Evolutionary conservation across 2,113 vertebrate species (phyloP).

Genomic region (Physeter macrocephalus): DNA sequence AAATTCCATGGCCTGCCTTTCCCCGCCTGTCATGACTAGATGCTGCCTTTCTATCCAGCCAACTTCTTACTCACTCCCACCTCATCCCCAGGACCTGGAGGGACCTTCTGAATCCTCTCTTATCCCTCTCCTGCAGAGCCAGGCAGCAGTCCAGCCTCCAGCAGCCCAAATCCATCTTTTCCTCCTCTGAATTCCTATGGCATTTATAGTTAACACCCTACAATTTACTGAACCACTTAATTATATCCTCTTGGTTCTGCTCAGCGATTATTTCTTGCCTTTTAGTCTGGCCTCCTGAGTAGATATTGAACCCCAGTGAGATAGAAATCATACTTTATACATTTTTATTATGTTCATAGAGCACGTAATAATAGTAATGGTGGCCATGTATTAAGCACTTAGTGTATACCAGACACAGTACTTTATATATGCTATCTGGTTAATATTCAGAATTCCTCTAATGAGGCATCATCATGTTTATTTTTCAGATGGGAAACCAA

Average conservation of each 20-base stretch:
- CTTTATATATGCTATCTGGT: background rate
- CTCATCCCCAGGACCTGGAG: background rate
- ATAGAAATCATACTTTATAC: background rate
- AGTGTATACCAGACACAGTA: background rate
- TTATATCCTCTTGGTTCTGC: slow-evolving; percentile 14
- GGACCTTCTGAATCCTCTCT: background rate
- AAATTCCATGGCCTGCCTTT: background rate
- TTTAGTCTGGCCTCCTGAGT: slow-evolving; percentile 44
- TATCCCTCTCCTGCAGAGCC: background rate
- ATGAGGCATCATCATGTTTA: background rate
- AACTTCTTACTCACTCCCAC: background rate
- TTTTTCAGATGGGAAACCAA: slow-evolving; percentile 4
- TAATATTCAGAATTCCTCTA: background rate
- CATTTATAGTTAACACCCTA: slow-evolving; percentile 45
- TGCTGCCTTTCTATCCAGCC: background rate
- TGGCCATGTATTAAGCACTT: background rate
- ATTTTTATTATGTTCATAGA: background rate
- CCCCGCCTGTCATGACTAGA: background rate
- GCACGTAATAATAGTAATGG: background rate
- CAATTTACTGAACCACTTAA: slow-evolving; percentile 60
- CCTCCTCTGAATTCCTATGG: slow-evolving; percentile 42
- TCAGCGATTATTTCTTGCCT: slow-evolving; percentile 37
- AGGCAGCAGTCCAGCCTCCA: background rate
- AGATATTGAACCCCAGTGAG: background rate
- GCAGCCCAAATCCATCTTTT: slow-evolving; percentile 36